Conservation (phyloP, 2,888 invertebrate species). For the Andrena chrysosceles region DNA sequence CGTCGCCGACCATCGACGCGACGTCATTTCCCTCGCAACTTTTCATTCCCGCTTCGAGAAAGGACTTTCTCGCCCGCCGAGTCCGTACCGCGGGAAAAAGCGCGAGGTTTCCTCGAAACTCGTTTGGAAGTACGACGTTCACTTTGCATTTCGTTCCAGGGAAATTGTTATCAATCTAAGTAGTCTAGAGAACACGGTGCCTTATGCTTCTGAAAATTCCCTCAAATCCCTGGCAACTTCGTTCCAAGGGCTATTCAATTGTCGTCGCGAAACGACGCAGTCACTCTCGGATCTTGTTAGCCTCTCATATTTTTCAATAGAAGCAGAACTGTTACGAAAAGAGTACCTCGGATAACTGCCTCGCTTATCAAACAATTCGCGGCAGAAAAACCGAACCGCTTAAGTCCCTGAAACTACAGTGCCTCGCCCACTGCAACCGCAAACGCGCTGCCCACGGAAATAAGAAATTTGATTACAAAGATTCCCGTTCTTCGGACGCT, state of each 20-base stretch:
- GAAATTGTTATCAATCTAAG: constrained; percentile 67
- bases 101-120: constrained; percentile 51
- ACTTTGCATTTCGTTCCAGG: constrained; percentile 62
- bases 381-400: neutral
- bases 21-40: constrained; percentile 37
- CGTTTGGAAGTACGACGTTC: constrained; percentile 54
- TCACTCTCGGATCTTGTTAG: constrained; percentile 37
- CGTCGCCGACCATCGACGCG: constrained; percentile 29
- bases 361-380: neutral
- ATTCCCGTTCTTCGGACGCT: neutral
- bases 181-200: constrained; percentile 13
- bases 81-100: constrained; percentile 18
- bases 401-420: neutral
- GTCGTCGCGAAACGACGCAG: constrained; percentile 21
- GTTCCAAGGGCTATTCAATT: constrained; percentile 44
- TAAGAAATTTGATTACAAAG: constrained; percentile 1
- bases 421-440: neutral
- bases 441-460: neutral
- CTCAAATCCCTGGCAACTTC: constrained; percentile 33
- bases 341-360: neutral
- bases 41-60: constrained; percentile 17
- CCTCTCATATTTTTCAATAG: neutral
- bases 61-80: constrained; percentile 14
- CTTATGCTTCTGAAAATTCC: constrained; percentile 50
- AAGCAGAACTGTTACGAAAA: neutral